Evolutionary conservation across 2,888 invertebrate species (phyloP).

Genomic region (Nipponacmea schrenckii): DNA sequence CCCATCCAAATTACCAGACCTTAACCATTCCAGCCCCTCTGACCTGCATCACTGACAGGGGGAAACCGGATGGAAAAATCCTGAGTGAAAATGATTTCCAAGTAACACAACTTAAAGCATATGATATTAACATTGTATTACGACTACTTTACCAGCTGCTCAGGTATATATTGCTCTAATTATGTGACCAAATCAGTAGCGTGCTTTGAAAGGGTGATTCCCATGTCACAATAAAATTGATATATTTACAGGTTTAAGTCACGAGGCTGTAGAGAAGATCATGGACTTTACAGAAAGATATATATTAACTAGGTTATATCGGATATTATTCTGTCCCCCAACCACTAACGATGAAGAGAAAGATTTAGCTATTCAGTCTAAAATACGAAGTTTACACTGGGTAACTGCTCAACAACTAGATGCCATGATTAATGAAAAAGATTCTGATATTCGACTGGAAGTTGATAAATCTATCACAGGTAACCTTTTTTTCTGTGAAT

Average conservation of each 20-base stretch:
- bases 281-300: slow-evolving; percentile 93
- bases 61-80: no score
- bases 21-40: no score
- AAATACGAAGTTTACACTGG: slow-evolving; percentile 96
- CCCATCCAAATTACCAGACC: no score
- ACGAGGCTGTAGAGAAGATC: slow-evolving; percentile 83
- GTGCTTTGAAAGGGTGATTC: no score
- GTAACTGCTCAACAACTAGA: slow-evolving; percentile 93
- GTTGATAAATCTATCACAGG: slow-evolving; percentile 95
- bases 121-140: no score
- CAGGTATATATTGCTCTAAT: no score
- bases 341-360: slow-evolving; percentile 87
- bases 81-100: no score
- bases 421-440: slow-evolving; percentile 87
- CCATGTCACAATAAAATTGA: no score
- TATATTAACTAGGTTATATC: slow-evolving; percentile 89
- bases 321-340: slow-evolving; percentile 86
- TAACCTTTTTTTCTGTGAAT: slow-evolving; percentile 58
- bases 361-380: slow-evolving; percentile 86
- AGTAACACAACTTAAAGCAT: no score
- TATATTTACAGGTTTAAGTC: slow-evolving; percentile 71
- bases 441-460: slow-evolving; percentile 84
- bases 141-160: no score
- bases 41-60: no score
- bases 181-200: no score